Conservation (phyloP, 2,888 invertebrate species). For the Lasioglossum marginatum region DNA sequence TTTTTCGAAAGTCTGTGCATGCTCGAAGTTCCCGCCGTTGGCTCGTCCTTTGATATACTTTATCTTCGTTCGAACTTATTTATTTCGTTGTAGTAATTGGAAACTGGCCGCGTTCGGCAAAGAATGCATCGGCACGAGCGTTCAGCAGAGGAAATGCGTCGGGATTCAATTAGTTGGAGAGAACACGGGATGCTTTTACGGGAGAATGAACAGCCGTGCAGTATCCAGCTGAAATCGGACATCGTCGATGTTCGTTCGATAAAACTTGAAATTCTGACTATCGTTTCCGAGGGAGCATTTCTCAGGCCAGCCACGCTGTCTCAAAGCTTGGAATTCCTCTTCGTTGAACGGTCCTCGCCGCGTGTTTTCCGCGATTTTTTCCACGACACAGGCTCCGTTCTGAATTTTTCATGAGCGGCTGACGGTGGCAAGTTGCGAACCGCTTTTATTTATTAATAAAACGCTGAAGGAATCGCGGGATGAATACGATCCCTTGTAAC, state of each 20-base stretch:
- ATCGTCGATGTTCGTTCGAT: constrained; percentile 7
- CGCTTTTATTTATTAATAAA: constrained; percentile 15
- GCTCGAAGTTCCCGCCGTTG: not conserved
- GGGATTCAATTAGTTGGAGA: constrained; percentile 52
- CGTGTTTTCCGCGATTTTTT: constrained; percentile 8
- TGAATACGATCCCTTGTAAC: constrained; percentile 7
- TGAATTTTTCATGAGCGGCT: not conserved
- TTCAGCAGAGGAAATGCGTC: constrained; percentile 24
- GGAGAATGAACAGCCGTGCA: constrained; percentile 10
- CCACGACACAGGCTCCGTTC: not conserved
- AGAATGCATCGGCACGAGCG: not conserved
- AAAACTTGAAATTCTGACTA: constrained; percentile 32
- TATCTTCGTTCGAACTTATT: not conserved
- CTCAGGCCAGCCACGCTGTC: not conserved
- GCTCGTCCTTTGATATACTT: not conserved
- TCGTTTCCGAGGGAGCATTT: constrained; percentile 21
- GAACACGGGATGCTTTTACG: constrained; percentile 43
- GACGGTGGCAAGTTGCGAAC: not conserved
- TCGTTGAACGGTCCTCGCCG: not conserved
- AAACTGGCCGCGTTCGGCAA: not conserved
- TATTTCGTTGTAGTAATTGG: not conserved
- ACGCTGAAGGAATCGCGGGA: not conserved
- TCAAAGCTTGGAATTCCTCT: not conserved
- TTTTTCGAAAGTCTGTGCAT: not conserved
- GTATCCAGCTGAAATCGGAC: constrained; percentile 9